Percentiles rank a stretch among this genome's conserved stretches.
phyloP scores from a whole-genome alignment of 2,113 vertebrate species.

The Mustelus asterias region DNA sequence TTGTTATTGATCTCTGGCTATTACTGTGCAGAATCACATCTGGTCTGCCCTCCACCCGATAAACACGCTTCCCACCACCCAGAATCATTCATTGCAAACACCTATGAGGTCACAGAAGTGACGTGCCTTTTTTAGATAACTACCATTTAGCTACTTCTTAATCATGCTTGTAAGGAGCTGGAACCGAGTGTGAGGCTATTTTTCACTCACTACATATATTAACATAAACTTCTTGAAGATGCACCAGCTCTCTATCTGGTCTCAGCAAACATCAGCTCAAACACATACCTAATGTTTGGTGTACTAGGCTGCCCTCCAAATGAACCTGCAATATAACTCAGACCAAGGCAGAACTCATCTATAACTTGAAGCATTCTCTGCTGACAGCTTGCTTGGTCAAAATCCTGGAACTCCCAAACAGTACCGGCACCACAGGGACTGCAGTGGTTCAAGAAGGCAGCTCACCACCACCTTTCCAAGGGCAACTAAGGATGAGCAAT shows the following conservation, averaged over 20 bases:
- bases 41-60: too few relatives aligned
- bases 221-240: neutral
- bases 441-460: too few relatives aligned
- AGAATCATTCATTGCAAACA: neutral
- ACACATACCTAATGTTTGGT: neutral
- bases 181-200: neutral
- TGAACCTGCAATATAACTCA: too few relatives aligned
- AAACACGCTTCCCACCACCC: too few relatives aligned
- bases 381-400: neutral
- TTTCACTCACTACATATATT: neutral
- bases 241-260: neutral
- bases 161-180: neutral
- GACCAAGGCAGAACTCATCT: too few relatives aligned
- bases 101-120: neutral
- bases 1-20: too few relatives aligned
- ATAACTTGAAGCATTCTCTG: neutral
- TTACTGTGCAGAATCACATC: too few relatives aligned
- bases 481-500: too few relatives aligned
- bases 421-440: too few relatives aligned
- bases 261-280: neutral
- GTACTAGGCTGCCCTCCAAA: too few relatives aligned
- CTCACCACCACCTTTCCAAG: too few relatives aligned
- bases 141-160: neutral
- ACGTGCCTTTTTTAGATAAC: neutral
- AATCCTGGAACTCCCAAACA: too few relatives aligned